phyloP scores from a whole-genome alignment of 2,797 vertebrate genomes.

The Sebastes iracundus region DNA sequence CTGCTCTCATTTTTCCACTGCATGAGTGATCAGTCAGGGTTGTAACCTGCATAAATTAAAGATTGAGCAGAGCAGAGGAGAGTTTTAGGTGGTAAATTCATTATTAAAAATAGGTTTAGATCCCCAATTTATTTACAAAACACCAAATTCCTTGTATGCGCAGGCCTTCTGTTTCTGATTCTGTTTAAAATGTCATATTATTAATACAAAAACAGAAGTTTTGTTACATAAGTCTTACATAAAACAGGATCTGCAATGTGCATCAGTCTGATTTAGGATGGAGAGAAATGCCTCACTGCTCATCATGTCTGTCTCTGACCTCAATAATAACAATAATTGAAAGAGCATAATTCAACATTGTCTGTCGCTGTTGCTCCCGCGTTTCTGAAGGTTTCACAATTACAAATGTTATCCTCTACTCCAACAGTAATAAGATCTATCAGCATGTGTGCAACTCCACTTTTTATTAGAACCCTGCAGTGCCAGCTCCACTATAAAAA shows the following conservation, averaged over 20 bases:
- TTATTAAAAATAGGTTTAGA: background rate
- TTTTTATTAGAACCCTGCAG: constrained; percentile 25
- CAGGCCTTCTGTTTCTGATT: background rate
- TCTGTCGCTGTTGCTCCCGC: constrained; percentile 4
- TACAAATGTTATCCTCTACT: background rate
- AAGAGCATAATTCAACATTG: constrained; percentile 1
- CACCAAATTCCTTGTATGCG: background rate
- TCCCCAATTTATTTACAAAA: background rate
- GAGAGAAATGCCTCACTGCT: constrained; percentile 19
- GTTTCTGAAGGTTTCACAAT: constrained; percentile 5
- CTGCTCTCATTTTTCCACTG: constrained; percentile 47
- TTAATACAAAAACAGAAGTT: background rate
- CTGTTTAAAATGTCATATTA: background rate
- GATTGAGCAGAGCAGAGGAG: constrained; percentile 2
- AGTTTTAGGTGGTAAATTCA: background rate
- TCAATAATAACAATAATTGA: constrained; percentile 17
- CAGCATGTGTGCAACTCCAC: background rate
- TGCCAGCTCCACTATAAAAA: background rate
- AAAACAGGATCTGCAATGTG: constrained; percentile 44
- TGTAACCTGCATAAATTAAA: constrained; percentile 36
- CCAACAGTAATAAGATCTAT: background rate
- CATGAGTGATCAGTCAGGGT: constrained; percentile 35
- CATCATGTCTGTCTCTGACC: constrained; percentile 9
- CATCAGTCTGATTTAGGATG: constrained; percentile 44
- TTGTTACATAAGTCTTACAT: constrained; percentile 50